Evolutionary conservation across 2,888 invertebrate species (phyloP), one percentile per base, ranked within the genome.

Genomic region (Heptascelio sp.): DNA sequence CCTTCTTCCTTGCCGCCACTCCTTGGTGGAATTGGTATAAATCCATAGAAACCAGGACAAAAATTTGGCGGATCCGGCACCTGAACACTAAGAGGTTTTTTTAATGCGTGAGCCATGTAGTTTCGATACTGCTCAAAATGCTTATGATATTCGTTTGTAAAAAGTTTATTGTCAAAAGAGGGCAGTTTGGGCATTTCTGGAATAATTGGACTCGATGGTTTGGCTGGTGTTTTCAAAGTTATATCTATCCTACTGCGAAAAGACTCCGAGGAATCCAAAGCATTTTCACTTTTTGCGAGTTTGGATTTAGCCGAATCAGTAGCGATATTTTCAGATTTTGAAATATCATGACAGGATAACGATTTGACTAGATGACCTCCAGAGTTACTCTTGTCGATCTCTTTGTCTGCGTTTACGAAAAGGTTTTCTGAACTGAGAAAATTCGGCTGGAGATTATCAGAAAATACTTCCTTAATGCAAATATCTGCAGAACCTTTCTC

Each of bases 231-330:
- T 34, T 82, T 92, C 19, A 93, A 76, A 1, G 91, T 92, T 2
- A 93, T 92, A 67, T 91, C 91, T 11, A 93, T 73, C 55, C 92
- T 92, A 26, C 93, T 93, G 40, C 90, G 91, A 83, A 91, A 93
- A 2, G 93, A 91, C 64, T 89, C 92, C 1, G 89, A 72, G 3
- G 71, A 57, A 43, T 84, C 85, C 8, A 81, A 57, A 15, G 83
- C 79, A 21, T 83, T 77, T n/a, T 83, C 51, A 79, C 92, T 92
- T 55, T 91, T 91, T 0, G 91, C 86, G 3, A 89, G 83, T 19
- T 88, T 87, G 60, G 87, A 85, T 9, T 81, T 88, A 2, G 71
- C n/a, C n/a, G n/a, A 71, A 3, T 89, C 90, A 0, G 70, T 65
- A 13, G 87, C 87, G 34, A 85, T 83, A 9, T 68, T 77, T 13